A percentile compares a stretch with the other conserved stretches of the same genome.
Conservation (phyloP, 2,797 vertebrate species). For the Danio aesculapii region DNA sequence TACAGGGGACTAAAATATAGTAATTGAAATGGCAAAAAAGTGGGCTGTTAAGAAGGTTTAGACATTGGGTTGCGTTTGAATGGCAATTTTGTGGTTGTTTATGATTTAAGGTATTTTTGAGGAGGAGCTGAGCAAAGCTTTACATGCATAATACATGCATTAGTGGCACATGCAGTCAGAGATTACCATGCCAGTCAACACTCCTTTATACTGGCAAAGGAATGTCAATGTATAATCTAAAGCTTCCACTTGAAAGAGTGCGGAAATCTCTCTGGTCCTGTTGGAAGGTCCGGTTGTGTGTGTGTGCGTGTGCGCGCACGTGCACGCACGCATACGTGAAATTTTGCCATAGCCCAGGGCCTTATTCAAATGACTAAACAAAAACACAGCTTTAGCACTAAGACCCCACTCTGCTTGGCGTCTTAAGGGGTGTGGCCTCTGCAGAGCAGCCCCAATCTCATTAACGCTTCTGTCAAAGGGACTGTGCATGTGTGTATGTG, state of each 20-base stretch:
- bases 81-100: constrained; percentile 17
- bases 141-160: constrained; percentile 27
- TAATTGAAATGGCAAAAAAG: constrained; percentile 8
- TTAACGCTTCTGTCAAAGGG: constrained; percentile 51
- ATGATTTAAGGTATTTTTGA: constrained; percentile 6
- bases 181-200: constrained; percentile 20
- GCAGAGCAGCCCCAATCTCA: constrained; percentile 56
- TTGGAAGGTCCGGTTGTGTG: background rate
- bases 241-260: constrained; percentile 14
- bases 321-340: background rate
- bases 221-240: constrained; percentile 24
- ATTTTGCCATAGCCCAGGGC: constrained; percentile 8
- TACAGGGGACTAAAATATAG: background rate
- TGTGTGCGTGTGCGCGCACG: background rate
- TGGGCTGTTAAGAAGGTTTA: background rate
- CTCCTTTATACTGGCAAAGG: background rate
- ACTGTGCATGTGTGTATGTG: constrained; percentile 1
- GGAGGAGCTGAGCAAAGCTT: constrained; percentile 34
- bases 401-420: constrained; percentile 42
- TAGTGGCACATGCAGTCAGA: constrained; percentile 30
- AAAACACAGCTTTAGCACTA: constrained; percentile 46
- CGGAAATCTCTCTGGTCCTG: constrained; percentile 28
- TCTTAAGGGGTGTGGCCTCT: constrained; percentile 55
- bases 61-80: background rate
- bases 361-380: constrained; percentile 49